Conservation (phyloP, 2,888 invertebrate species). For the Gymnoscelis rufifasciata region DNA sequence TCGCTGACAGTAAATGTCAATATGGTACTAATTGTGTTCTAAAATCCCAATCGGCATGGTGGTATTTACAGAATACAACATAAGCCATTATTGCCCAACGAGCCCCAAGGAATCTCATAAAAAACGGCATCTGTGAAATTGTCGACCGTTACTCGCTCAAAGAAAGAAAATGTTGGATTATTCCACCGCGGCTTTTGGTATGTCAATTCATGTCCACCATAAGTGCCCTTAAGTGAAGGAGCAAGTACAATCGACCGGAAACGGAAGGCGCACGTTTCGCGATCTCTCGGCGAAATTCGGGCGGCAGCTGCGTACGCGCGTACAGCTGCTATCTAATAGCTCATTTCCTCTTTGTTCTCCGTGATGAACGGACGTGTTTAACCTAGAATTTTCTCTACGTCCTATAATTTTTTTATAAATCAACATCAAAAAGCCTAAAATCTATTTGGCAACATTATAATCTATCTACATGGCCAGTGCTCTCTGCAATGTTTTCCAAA, state of each 20-base stretch:
- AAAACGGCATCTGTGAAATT: conserved; percentile 28
- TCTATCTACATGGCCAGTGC: too few species aligned
- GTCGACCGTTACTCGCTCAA: conserved; percentile 24
- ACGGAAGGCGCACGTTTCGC: conserved; percentile 77
- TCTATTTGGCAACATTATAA: too few species aligned
- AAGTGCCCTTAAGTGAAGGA: conserved; percentile 36
- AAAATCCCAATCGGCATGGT: too few species aligned
- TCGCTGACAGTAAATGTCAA: too few species aligned
- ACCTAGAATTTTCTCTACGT: neutral
- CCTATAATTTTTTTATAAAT: too few species aligned
- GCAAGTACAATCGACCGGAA: conserved; percentile 71
- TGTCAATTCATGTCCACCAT: conserved; percentile 64
- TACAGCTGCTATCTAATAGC: conserved; percentile 69
- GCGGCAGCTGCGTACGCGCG: conserved; percentile 66
- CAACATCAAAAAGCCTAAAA: too few species aligned
- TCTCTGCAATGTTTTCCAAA: too few species aligned
- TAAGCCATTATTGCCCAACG: too few species aligned
- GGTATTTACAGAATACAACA: neutral
- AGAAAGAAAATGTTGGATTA: conserved; percentile 25
- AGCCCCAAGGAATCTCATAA: conserved; percentile 11
- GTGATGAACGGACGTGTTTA: conserved; percentile 33
- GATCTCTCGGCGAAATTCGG: conserved; percentile 74
- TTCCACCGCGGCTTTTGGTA: conserved; percentile 39
- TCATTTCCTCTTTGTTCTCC: conserved; percentile 64
- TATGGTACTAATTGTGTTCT: too few species aligned